Conservation (phyloP, 2,113 vertebrate species). For the Panthera leo region DNA sequence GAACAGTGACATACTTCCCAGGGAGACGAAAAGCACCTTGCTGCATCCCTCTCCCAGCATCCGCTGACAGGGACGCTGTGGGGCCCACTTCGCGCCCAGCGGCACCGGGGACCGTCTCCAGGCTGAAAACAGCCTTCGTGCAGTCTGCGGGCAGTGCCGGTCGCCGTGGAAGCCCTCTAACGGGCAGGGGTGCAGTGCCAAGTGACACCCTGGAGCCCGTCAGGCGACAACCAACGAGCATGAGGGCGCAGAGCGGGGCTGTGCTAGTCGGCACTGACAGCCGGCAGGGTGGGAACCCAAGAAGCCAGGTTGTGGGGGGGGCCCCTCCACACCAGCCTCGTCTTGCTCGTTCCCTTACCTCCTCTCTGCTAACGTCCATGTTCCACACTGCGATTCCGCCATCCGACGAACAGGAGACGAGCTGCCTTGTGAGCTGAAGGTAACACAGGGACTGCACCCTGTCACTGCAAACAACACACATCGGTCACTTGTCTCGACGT, state of each 20-base stretch:
- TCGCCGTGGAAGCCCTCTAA: rapidly evolving
- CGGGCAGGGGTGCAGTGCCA: rapidly evolving
- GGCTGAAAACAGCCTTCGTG: not conserved
- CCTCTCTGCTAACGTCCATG: slow-evolving; percentile 95
- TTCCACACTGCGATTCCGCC: slow-evolving; percentile 98
- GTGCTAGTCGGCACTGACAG: rapidly evolving
- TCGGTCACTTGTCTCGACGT: not conserved
- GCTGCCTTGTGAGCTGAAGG: slow-evolving; percentile 92
- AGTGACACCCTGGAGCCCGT: rapidly evolving
- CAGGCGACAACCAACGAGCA: rapidly evolving
- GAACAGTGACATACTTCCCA: not conserved
- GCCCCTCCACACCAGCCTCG: rapidly evolving
- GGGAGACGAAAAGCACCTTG: not conserved
- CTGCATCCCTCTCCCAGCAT: not conserved
- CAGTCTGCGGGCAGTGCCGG: rapidly evolving
- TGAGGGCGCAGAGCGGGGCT: rapidly evolving
- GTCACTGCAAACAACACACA: slow-evolving; percentile 86
- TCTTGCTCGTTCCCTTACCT: slow-evolving; percentile 84
- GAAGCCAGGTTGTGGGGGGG: rapidly evolving
- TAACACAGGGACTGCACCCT: slow-evolving; percentile 95
- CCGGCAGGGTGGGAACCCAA: rapidly evolving
- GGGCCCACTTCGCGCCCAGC: not conserved
- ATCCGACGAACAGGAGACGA: slow-evolving; percentile 95
- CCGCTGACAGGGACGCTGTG: rapidly evolving
- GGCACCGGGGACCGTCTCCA: rapidly evolving